Evolutionary conservation across 2,113 vertebrate species (phyloP).

Genomic region (Chloropsis cyanopogon): DNA sequence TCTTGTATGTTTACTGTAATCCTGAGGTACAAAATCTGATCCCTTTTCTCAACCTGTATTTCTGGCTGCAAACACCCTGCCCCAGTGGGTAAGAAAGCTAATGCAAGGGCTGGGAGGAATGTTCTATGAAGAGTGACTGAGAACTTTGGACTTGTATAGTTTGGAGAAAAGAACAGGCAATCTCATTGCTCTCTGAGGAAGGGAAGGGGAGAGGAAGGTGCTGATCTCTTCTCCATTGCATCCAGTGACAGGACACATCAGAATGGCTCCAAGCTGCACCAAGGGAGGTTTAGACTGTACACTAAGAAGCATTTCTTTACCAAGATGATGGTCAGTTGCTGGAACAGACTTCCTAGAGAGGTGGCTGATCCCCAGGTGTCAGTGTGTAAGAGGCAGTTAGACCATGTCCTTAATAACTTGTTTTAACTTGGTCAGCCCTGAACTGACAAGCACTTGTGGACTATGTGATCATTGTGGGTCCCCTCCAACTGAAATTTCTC

Average conservation of each 20-base stretch:
- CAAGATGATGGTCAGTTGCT: not conserved
- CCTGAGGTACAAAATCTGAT: not conserved
- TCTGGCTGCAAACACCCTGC: not conserved
- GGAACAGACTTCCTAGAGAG: not conserved
- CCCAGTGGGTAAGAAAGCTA: not conserved
- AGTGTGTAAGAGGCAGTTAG: not conserved
- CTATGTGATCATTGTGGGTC: too few relatives aligned
- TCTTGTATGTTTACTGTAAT: not conserved
- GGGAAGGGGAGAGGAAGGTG: not conserved
- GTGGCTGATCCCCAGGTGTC: not conserved
- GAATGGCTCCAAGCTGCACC: not conserved
- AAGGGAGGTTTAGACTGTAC: not conserved
- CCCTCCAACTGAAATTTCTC: not conserved
- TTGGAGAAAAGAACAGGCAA: not conserved
- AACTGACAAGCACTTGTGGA: not conserved
- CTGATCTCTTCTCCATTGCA: not conserved
- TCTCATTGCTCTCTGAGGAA: not conserved
- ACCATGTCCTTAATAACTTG: not conserved
- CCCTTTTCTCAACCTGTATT: not conserved
- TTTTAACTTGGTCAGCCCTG: not conserved
- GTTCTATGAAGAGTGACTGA: accelerated
- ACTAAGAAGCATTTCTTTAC: not conserved
- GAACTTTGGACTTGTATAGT: not conserved
- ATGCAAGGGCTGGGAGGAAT: not conserved
- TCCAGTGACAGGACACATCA: accelerated